A percentile compares a stretch with the other conserved stretches of the same genome.
Evolutionary conservation across 2,888 invertebrate species (phyloP).

Genomic region (Lutraria lutraria): DNA sequence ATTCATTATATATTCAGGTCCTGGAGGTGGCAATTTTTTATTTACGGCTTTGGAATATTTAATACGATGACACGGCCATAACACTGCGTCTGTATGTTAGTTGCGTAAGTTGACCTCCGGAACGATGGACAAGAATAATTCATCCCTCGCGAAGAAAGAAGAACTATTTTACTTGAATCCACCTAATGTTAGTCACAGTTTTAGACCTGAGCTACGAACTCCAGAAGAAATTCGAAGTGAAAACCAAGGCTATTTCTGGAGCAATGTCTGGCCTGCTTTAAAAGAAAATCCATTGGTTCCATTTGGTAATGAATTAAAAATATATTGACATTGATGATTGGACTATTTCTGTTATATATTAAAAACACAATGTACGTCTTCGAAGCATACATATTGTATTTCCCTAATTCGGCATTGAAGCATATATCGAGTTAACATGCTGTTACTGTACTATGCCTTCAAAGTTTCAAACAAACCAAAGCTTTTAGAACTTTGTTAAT

Average conservation of each 20-base stretch:
- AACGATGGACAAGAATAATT: background rate
- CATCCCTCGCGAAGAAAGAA: background rate
- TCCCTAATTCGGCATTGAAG: too few relatives aligned
- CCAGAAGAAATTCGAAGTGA: background rate
- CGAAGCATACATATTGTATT: too few relatives aligned
- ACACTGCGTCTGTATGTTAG: background rate
- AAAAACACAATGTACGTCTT: too few relatives aligned
- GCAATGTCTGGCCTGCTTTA: background rate
- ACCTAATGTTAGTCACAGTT: background rate
- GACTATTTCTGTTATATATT: background rate
- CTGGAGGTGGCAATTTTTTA: background rate
- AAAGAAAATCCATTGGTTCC: slow-evolving; percentile 19
- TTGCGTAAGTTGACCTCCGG: background rate
- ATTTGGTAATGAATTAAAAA: slow-evolving; percentile 6
- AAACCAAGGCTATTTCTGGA: background rate
- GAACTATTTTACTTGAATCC: background rate
- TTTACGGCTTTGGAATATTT: background rate
- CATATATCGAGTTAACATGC: too few relatives aligned
- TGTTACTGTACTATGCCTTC: too few relatives aligned
- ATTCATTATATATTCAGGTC: background rate
- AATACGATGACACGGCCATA: background rate
- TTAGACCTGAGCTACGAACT: slow-evolving; percentile 19
- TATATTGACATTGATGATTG: too few relatives aligned
- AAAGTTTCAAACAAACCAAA: too few relatives aligned
- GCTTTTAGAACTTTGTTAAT: too few relatives aligned